phyloP scores from a whole-genome alignment of 2,113 vertebrate species.

The Pomatostomus ruficeps region DNA sequence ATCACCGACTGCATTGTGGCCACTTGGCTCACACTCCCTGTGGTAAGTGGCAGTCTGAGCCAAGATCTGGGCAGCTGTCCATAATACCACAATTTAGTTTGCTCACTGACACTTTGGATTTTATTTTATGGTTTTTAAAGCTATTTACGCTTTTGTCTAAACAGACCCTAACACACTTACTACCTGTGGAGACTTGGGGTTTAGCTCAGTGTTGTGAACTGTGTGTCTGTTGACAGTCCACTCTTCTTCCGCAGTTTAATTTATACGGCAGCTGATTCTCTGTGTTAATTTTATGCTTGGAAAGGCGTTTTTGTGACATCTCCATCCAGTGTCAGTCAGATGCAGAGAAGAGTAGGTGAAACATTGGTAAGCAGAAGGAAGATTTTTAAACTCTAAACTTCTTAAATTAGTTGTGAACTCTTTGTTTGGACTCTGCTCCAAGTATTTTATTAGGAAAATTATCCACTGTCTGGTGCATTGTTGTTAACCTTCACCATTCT shows the following conservation, averaged over 20 bases:
- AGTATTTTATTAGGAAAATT: not conserved
- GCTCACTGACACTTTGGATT: not conserved
- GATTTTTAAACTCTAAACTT: not conserved
- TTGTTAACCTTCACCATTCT: not conserved
- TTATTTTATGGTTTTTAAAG: not conserved
- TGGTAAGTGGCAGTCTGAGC: constrained; percentile 76
- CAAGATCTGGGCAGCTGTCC: not conserved
- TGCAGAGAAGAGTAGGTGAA: not conserved
- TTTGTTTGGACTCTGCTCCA: not conserved
- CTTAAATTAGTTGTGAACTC: not conserved
- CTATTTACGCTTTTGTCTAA: not conserved
- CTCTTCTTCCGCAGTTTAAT: not conserved
- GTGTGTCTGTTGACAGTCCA: not conserved
- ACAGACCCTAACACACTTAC: not conserved
- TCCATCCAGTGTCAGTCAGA: not conserved
- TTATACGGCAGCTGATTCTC: not conserved
- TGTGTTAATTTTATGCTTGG: not conserved
- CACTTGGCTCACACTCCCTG: constrained; percentile 93
- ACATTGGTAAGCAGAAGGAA: not conserved
- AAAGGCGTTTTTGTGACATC: not conserved
- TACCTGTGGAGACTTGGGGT: not conserved
- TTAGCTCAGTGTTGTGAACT: not conserved
- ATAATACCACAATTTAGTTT: not conserved
- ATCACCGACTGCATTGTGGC: constrained; percentile 89
- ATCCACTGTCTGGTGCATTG: not conserved